phyloP scores from a whole-genome alignment of 2,888 invertebrate species.

The Watsonalla binaria region DNA sequence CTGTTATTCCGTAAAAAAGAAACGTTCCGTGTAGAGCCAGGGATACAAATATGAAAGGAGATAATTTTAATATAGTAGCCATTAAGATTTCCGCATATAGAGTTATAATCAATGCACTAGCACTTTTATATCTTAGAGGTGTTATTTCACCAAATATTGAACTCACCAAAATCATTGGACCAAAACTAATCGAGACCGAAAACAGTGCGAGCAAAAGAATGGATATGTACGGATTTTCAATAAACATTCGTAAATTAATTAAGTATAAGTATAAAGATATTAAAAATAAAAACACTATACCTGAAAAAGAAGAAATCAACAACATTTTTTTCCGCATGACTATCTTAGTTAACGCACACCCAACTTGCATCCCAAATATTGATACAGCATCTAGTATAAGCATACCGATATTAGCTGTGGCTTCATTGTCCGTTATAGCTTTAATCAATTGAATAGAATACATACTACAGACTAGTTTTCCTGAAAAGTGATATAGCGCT shows the following conservation, averaged over 20 bases:
- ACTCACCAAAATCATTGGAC: slow-evolving; percentile 6
- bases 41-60: slow-evolving; percentile 37
- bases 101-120: slow-evolving; percentile 34
- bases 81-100: slow-evolving; percentile 35
- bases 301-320: slow-evolving; percentile 25
- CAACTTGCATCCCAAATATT: slow-evolving; percentile 29
- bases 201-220: slow-evolving; percentile 4
- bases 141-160: slow-evolving; percentile 6
- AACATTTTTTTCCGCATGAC: slow-evolving; percentile 29
- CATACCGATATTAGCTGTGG: slow-evolving; percentile 38
- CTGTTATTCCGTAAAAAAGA: slow-evolving; percentile 35
- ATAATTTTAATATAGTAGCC: slow-evolving; percentile 40
- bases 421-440: slow-evolving; percentile 27
- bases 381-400: slow-evolving; percentile 39
- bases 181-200: slow-evolving; percentile 7
- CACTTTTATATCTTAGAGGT: slow-evolving; percentile 30
- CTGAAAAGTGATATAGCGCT: slow-evolving; percentile 43
- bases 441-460: slow-evolving; percentile 30
- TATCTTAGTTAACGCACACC: slow-evolving; percentile 24
- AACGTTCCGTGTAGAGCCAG: slow-evolving; percentile 46
- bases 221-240: slow-evolving; percentile 11
- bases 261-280: slow-evolving; percentile 36
- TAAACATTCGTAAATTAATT: slow-evolving; percentile 21
- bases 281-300: slow-evolving; percentile 28
- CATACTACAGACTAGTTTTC: slow-evolving; percentile 41